Percentiles rank a stretch among this genome's conserved stretches.
Evolutionary conservation across 2,113 vertebrate genomes (phyloP).

Genomic region (Trinectes maculatus): DNA sequence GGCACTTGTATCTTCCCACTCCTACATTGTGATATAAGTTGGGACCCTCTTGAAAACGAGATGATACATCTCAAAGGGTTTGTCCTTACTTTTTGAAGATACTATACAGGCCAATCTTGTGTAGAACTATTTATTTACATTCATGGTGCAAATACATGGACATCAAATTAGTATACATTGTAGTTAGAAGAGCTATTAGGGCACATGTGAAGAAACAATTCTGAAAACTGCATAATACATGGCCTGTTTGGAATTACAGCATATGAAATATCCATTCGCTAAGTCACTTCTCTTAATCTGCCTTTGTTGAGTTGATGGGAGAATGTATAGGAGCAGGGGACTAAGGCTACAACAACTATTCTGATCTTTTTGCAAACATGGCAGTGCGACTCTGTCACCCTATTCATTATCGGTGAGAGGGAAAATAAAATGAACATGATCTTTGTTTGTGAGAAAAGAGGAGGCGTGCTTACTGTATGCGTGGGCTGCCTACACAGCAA

Average conservation of each 20-base stretch:
- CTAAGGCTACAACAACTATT: conserved; percentile 49
- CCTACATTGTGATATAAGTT: no score
- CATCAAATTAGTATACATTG: conserved; percentile 40
- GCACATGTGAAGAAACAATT: conserved; percentile 58
- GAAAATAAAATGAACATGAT: background rate
- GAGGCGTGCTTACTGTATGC: conserved; percentile 3
- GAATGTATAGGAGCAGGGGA: conserved; percentile 44
- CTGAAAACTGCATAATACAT: conserved; percentile 75
- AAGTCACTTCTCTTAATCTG: conserved; percentile 72
- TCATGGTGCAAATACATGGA: conserved; percentile 47
- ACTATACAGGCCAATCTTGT: no score
- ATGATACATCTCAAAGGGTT: no score
- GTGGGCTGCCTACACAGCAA: conserved; percentile 29
- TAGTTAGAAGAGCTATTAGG: conserved; percentile 54
- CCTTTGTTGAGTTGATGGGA: conserved; percentile 67
- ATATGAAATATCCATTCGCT: conserved; percentile 75
- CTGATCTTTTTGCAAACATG: conserved; percentile 42
- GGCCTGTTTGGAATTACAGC: conserved; percentile 71
- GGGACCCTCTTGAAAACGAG: no score
- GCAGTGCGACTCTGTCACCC: conserved; percentile 30
- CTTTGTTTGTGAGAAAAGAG: conserved; percentile 38
- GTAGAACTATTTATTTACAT: conserved; percentile 46
- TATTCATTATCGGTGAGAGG: conserved; percentile 44
- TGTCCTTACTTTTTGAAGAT: no score
- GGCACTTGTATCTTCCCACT: no score